phyloP scores from a whole-genome alignment of 2,113 vertebrate genomes.

The Hypocryptadius cinnamomeus region DNA sequence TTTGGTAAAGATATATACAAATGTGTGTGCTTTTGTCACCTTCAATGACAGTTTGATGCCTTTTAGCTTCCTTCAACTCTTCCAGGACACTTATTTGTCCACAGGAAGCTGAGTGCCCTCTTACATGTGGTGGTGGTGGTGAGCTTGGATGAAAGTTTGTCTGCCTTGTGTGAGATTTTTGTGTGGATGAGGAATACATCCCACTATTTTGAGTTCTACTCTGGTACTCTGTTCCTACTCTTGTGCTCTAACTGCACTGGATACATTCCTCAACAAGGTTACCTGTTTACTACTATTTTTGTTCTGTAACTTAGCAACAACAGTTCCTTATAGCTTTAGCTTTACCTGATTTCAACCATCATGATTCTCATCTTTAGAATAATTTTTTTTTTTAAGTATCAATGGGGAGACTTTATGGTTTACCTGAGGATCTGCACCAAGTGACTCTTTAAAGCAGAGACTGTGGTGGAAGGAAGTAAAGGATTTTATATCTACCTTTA shows the following conservation, averaged over 20 bases:
- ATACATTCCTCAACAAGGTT: background rate
- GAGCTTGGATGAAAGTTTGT: background rate
- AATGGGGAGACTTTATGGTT: background rate
- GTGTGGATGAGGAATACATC: background rate
- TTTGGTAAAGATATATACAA: background rate
- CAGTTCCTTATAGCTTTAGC: background rate
- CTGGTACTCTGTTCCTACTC: background rate
- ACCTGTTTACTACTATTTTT: background rate
- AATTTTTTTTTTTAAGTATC: background rate
- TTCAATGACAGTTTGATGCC: background rate
- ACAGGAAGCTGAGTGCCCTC: background rate
- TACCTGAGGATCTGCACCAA: background rate
- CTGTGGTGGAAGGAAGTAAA: background rate
- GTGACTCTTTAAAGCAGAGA: background rate
- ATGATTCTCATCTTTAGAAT: background rate
- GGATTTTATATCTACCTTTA: background rate
- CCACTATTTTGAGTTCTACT: fast-evolving
- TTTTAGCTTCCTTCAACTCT: background rate
- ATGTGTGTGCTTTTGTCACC: background rate
- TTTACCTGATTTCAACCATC: background rate
- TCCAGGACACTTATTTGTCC: background rate
- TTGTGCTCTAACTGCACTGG: background rate
- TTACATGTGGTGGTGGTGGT: background rate
- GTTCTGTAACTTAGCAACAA: background rate
- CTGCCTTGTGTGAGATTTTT: background rate